A percentile compares a stretch with the other conserved stretches of the same genome.
These are phyloP conservation scores for Epistrophe eligans DNA, from an alignment of 2,888 invertebrate genomes.

Conservation along the genomic window DNA sequence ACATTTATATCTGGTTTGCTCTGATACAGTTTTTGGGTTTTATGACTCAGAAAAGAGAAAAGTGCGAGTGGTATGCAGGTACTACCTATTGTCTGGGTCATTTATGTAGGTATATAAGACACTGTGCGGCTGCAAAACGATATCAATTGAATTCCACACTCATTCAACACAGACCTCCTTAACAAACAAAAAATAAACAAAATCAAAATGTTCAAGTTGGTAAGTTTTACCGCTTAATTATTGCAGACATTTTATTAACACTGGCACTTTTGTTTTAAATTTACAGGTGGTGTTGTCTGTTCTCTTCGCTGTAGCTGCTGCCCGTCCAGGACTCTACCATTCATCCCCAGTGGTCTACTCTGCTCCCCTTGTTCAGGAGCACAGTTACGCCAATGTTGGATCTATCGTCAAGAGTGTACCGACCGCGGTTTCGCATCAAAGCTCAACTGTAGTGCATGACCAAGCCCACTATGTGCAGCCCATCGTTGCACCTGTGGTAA, in stretches of 20 bases:
- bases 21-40: background rate
- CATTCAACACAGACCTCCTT: constrained; percentile 81
- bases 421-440: constrained; percentile 84
- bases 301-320: constrained; percentile 81
- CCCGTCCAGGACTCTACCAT: constrained; percentile 78
- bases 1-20: constrained; percentile 4
- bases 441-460: constrained; percentile 85
- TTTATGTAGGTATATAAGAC: constrained; percentile 48
- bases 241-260: constrained; percentile 1
- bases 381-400: constrained; percentile 80
- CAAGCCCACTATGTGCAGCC: constrained; percentile 81
- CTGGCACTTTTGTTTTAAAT: background rate
- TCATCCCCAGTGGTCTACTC: constrained; percentile 78
- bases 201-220: constrained; percentile 84
- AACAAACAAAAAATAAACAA: constrained; percentile 39
- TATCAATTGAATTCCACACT: constrained; percentile 69
- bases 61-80: background rate
- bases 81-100: background rate
- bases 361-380: constrained; percentile 81
- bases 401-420: constrained; percentile 82
- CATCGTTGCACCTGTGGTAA: constrained; percentile 79
- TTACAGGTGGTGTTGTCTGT: constrained; percentile 81
- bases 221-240: constrained; percentile 78
- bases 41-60: constrained; percentile 54
- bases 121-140: constrained; percentile 39